These are phyloP conservation scores for Zhuqinia jingwanae DNA, from an alignment of 2,888 invertebrate genomes.

Conservation along the genomic window DNA sequence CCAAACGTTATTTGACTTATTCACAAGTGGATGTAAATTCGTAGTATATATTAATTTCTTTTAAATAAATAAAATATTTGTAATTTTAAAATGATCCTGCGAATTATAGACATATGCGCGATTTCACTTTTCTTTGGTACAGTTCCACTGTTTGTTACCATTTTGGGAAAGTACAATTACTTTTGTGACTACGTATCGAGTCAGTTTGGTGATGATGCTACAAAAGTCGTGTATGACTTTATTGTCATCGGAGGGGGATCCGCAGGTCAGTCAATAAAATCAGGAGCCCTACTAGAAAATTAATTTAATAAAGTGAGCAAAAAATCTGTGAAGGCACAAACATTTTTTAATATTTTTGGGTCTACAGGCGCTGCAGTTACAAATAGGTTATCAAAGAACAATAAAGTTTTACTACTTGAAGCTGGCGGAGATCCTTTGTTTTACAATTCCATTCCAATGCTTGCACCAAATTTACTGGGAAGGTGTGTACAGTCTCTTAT, in stretches of 20 bases:
- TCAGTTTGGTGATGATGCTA: constrained; percentile 52
- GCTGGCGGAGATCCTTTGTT: constrained; percentile 84
- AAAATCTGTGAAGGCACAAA: too few species aligned
- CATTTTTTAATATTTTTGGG: too few species aligned
- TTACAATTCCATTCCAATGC: constrained; percentile 70
- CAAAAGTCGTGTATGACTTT: constrained; percentile 71
- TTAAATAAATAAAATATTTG: not conserved
- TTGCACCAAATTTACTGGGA: constrained; percentile 51
- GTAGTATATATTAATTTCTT: too few species aligned
- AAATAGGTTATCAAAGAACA: constrained; percentile 82
- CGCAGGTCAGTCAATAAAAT: too few species aligned
- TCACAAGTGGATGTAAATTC: too few species aligned
- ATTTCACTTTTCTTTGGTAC: constrained; percentile 69
- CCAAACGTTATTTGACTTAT: too few species aligned
- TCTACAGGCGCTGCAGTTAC: constrained; percentile 81
- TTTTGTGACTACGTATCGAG: constrained; percentile 70
- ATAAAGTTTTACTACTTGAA: constrained; percentile 85
- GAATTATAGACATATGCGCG: constrained; percentile 60
- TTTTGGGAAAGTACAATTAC: constrained; percentile 71
- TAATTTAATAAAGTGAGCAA: too few species aligned
- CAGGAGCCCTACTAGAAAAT: too few species aligned
- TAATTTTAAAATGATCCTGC: constrained; percentile 66
- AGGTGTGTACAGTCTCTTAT: constrained; percentile 25
- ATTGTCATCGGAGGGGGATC: constrained; percentile 70
- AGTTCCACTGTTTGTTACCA: constrained; percentile 65